Percentiles rank a stretch among this genome's conserved stretches.
These are phyloP conservation scores for Perca fluviatilis DNA, from an alignment of 2,113 vertebrate species.

Conservation along the genomic window DNA sequence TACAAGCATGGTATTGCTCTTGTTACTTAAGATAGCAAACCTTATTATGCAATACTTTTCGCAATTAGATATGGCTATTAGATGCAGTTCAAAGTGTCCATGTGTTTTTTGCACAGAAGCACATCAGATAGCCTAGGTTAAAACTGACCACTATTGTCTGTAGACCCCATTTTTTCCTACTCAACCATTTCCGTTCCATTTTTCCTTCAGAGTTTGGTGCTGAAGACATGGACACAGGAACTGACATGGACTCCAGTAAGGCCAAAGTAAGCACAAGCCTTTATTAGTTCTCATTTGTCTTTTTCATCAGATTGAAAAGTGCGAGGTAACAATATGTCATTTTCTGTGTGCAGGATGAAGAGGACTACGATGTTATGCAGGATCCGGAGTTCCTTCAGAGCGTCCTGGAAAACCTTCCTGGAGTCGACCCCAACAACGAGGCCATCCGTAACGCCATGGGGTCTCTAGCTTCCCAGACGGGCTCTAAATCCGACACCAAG, in stretches of 20 bases:
- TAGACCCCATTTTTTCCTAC: background rate
- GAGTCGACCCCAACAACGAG: constrained; percentile 97
- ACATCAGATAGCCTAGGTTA: background rate
- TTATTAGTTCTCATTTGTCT: background rate
- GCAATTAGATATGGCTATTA: no score
- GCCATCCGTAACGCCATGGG: constrained; percentile 98
- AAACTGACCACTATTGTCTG: background rate
- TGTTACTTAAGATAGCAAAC: background rate
- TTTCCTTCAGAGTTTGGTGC: constrained; percentile 86
- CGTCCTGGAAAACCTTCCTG: constrained; percentile 95
- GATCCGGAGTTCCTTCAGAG: constrained; percentile 98
- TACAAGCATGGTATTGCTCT: background rate
- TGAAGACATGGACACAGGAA: constrained; percentile 90
- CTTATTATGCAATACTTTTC: background rate
- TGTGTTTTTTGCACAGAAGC: background rate
- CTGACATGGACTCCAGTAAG: constrained; percentile 86
- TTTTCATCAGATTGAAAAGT: constrained; percentile 60
- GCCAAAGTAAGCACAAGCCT: constrained; percentile 61
- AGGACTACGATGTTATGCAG: constrained; percentile 98
- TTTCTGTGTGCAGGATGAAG: constrained; percentile 88
- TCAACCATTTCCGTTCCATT: background rate
- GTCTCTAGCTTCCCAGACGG: constrained; percentile 88
- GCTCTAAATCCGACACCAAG: constrained; percentile 88
- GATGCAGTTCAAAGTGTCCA: background rate
- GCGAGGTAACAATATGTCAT: constrained; percentile 53